Percentiles rank a stretch among this genome's conserved stretches.
These are phyloP conservation scores for Rhinella marina DNA, from an alignment of 2,797 vertebrate genomes.

Conservation along the genomic window DNA sequence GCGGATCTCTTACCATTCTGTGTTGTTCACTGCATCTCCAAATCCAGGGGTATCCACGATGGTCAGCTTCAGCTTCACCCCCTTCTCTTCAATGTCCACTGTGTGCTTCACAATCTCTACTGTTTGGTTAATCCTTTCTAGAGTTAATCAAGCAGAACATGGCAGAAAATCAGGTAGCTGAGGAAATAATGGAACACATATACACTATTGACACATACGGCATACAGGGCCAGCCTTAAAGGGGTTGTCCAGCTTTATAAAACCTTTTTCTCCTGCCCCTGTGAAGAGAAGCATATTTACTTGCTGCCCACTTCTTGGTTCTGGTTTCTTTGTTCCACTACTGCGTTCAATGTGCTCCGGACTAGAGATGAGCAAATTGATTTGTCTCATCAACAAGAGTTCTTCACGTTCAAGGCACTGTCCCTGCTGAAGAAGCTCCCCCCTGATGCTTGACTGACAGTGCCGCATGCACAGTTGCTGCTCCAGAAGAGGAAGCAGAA, in stretches of 20 bases:
- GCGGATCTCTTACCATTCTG: slow-evolving; percentile 86
- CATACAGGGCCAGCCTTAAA: not conserved
- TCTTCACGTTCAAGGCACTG: no score
- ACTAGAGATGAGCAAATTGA: no score
- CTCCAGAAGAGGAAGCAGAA: no score
- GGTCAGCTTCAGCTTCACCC: slow-evolving; percentile 96
- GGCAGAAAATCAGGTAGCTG: not conserved
- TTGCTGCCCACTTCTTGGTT: no score
- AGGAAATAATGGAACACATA: not conserved
- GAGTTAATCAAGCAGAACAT: not conserved
- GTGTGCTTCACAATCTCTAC: slow-evolving; percentile 98
- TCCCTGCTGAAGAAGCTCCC: no score
- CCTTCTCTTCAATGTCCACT: slow-evolving; percentile 97
- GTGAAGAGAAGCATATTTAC: no score
- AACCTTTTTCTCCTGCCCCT: no score
- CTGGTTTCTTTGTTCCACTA: no score
- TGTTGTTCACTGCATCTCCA: slow-evolving; percentile 98
- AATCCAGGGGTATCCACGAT: slow-evolving; percentile 98
- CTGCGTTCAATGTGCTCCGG: no score
- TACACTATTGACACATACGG: not conserved
- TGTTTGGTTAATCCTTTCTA: slow-evolving; percentile 95
- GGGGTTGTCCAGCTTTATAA: not conserved
- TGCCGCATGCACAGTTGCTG: no score
- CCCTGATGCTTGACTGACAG: no score
- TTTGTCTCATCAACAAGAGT: no score